Conservation (phyloP, 2,113 vertebrate genomes). For the Corvus cornix region DNA sequence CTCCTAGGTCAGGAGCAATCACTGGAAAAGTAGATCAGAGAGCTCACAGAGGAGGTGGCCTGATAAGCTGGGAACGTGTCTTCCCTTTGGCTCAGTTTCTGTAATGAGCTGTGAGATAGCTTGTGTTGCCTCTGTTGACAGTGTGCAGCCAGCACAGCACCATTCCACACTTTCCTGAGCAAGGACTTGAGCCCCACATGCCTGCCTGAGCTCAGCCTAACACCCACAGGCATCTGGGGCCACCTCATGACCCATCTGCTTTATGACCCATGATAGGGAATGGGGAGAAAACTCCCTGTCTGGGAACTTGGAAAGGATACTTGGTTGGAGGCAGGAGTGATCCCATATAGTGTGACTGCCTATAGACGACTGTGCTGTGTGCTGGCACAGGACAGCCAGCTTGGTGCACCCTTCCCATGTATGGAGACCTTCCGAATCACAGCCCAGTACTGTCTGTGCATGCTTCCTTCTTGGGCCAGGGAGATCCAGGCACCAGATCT, state of each 20-base stretch:
- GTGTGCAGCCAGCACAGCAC: not conserved
- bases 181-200: not conserved
- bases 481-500: not conserved
- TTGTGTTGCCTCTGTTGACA: not conserved
- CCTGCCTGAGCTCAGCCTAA: not conserved
- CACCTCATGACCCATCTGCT: not conserved
- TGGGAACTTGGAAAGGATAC: not conserved
- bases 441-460: rapidly evolving
- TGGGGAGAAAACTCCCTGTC: not conserved
- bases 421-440: rapidly evolving
- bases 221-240: not conserved
- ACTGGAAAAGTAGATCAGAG: conserved; percentile 63
- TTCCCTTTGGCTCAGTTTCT: conserved; percentile 60
- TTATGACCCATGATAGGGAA: not conserved
- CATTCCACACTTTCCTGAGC: not conserved
- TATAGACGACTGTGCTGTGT: rapidly evolving
- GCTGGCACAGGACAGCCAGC: not conserved
- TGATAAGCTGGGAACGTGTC: conserved; percentile 55
- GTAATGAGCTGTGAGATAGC: conserved; percentile 41
- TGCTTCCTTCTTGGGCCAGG: not conserved
- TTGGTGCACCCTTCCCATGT: rapidly evolving
- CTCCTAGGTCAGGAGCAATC: conserved; percentile 64
- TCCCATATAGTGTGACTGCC: rapidly evolving
- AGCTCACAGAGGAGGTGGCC: conserved; percentile 69
- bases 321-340: not conserved